A percentile compares a stretch with the other conserved stretches of the same genome.
Conservation (phyloP, 2,888 invertebrate species). For the Terebella lapidaria region DNA sequence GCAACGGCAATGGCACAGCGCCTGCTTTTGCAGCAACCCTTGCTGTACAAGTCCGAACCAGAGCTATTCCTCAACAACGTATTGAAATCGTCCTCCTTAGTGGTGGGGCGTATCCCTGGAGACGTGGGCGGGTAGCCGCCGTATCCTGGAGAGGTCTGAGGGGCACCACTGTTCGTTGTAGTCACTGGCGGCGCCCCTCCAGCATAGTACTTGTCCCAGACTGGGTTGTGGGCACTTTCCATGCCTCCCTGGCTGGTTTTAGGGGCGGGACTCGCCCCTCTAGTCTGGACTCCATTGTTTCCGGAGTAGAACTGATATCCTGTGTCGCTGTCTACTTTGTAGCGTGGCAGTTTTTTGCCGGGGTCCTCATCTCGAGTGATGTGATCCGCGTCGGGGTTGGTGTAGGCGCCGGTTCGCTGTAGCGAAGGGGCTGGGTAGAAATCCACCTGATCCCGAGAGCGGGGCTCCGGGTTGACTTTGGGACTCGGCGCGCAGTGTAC, state of each 20-base stretch:
- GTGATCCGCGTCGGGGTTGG: background rate
- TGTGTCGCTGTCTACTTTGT: background rate
- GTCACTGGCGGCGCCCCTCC: background rate
- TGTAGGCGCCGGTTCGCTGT: background rate
- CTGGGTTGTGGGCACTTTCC: background rate
- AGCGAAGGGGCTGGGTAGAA: background rate
- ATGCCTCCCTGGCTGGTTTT: background rate
- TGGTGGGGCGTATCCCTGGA: background rate
- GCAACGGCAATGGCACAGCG: background rate
- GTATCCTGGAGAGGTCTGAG: background rate
- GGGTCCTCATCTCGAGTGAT: background rate
- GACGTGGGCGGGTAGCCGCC: background rate
- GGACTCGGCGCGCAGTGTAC: background rate
- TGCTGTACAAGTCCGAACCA: background rate
- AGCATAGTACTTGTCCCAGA: slow-evolving; percentile 3
- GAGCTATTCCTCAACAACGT: background rate
- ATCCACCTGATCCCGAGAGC: background rate
- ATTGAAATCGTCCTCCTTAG: background rate
- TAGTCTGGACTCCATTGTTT: background rate
- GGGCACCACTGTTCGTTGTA: background rate
- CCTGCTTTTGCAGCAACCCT: background rate
- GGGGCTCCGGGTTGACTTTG: background rate
- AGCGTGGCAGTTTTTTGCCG: background rate
- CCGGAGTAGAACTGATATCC: background rate
- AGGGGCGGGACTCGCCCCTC: background rate